Evolutionary conservation across 2,113 vertebrate species (phyloP).

Genomic region (Pachypanchax playfairii): DNA sequence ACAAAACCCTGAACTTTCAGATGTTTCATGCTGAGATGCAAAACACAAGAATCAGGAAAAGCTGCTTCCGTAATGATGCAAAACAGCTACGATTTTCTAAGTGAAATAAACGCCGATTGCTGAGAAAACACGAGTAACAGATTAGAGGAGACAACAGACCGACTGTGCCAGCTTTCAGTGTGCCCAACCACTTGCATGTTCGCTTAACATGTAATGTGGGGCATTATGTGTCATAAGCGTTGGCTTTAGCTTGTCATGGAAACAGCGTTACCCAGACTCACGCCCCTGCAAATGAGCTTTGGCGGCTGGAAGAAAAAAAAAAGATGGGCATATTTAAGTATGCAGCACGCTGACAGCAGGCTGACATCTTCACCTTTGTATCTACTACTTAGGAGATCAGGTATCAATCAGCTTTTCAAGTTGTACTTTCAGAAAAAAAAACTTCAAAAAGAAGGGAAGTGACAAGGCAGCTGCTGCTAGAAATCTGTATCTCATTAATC

Average conservation of each 20-base stretch:
- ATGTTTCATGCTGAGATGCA: slow-evolving; percentile 60
- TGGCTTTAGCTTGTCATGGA: slow-evolving; percentile 73
- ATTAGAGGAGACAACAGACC: slow-evolving; percentile 54
- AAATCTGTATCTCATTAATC: slow-evolving; percentile 76
- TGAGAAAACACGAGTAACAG: slow-evolving; percentile 30
- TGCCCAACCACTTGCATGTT: slow-evolving; percentile 39
- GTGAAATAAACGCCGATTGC: slow-evolving; percentile 49
- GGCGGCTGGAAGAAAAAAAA: slow-evolving; percentile 26
- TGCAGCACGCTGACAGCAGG: not conserved
- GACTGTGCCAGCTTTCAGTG: slow-evolving; percentile 54
- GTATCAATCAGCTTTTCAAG: slow-evolving; percentile 2
- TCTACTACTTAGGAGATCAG: not conserved
- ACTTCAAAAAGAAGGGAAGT: slow-evolving; percentile 6
- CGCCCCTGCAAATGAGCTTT: slow-evolving; percentile 75
- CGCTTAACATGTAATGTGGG: slow-evolving; percentile 55
- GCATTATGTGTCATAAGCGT: slow-evolving; percentile 72
- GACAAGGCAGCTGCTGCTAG: slow-evolving; percentile 11
- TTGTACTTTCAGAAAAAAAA: slow-evolving; percentile 9
- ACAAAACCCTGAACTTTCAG: slow-evolving; percentile 41
- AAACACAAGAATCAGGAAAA: slow-evolving; percentile 59
- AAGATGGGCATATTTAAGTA: slow-evolving; percentile 20
- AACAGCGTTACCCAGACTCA: slow-evolving; percentile 72
- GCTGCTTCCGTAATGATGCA: slow-evolving; percentile 50
- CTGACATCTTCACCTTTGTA: not conserved
- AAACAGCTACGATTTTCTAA: slow-evolving; percentile 54